Conservation (phyloP, 2,888 invertebrate genomes). For the Chrysolina oricalcia region DNA sequence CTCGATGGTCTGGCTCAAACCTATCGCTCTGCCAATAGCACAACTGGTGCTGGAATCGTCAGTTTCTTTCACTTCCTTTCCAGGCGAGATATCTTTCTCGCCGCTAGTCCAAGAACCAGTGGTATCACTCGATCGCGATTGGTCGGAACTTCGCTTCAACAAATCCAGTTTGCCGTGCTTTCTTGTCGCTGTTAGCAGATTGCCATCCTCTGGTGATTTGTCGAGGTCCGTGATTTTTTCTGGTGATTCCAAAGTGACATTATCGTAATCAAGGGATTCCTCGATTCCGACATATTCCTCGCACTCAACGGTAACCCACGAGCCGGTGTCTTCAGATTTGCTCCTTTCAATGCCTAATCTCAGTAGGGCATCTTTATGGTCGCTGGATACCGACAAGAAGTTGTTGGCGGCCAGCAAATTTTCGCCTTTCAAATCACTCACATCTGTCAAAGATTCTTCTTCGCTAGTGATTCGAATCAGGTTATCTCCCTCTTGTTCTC, state of each 20-base stretch:
- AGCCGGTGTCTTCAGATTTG: conserved; percentile 80
- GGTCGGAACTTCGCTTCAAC: conserved; percentile 81
- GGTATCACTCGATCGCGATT: conserved; percentile 85
- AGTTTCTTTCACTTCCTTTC: conserved; percentile 76
- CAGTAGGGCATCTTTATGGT: conserved; percentile 73
- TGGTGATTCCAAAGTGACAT: conserved; percentile 64
- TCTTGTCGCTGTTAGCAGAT: conserved; percentile 71
- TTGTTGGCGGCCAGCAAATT: conserved; percentile 68
- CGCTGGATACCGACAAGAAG: conserved; percentile 72
- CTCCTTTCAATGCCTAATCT: conserved; percentile 73
- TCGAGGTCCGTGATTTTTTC: conserved; percentile 59
- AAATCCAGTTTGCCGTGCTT: conserved; percentile 74
- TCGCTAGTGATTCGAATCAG: conserved; percentile 75
- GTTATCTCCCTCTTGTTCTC: conserved; percentile 73
- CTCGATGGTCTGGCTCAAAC: conserved; percentile 84
- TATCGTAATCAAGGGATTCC: conserved; percentile 76
- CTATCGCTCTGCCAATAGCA: conserved; percentile 85
- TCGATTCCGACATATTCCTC: conserved; percentile 80
- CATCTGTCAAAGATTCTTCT: conserved; percentile 81
- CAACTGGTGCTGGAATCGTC: conserved; percentile 86
- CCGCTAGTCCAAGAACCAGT: conserved; percentile 85
- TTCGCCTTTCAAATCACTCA: conserved; percentile 76
- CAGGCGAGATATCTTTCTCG: conserved; percentile 82
- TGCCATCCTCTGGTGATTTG: conserved; percentile 50
- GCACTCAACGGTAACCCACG: conserved; percentile 80